phyloP scores from a whole-genome alignment of 2,113 vertebrate genomes.

The Pteronura brasiliensis region DNA sequence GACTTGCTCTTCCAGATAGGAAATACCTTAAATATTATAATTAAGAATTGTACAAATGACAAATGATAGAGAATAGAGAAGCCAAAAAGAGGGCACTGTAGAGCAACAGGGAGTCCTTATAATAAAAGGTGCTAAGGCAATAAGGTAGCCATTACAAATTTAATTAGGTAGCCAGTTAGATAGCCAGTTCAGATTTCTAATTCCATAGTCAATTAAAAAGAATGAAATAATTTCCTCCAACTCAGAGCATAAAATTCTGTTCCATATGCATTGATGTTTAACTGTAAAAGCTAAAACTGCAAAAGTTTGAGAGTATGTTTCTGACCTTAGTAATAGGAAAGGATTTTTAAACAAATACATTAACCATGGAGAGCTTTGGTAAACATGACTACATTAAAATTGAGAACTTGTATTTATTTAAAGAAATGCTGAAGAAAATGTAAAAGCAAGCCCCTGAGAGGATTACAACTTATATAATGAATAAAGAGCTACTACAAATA shows the following conservation, averaged over 20 bases:
- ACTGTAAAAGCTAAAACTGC: neutral
- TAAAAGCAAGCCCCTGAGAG: neutral
- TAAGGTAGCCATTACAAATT: neutral
- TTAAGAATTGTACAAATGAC: neutral
- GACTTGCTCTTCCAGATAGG: neutral
- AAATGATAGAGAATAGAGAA: neutral
- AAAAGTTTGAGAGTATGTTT: neutral
- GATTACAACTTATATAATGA: neutral
- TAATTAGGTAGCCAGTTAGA: neutral
- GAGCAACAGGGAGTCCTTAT: neutral
- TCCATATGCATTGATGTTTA: neutral
- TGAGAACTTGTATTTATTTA: neutral
- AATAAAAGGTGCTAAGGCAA: neutral
- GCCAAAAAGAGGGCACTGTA: neutral
- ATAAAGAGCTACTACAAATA: neutral
- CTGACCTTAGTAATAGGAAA: neutral
- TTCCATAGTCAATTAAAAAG: neutral
- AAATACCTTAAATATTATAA: neutral
- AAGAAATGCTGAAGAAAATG: neutral
- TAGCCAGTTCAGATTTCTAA: neutral
- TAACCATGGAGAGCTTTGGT: neutral
- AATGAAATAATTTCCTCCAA: neutral
- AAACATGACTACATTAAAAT: neutral
- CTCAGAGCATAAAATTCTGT: neutral
- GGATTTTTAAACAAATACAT: neutral